Conservation (phyloP, 2,113 vertebrate species). For the Scomber japonicus region DNA sequence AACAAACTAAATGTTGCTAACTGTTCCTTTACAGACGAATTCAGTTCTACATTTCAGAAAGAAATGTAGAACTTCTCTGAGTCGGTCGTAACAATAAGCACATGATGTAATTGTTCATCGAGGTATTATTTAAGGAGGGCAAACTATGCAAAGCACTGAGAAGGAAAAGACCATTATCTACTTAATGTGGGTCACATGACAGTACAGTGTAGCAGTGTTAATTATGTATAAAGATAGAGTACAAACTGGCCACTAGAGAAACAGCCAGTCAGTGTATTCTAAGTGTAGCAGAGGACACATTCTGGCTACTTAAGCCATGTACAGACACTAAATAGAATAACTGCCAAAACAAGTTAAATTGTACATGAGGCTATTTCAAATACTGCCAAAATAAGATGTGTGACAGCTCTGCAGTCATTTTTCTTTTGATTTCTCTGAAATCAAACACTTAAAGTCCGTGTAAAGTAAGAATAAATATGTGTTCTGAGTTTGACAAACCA, state of each 20-base stretch:
- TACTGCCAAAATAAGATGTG: no score
- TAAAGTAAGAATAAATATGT: no score
- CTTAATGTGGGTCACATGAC: not conserved
- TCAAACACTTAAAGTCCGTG: no score
- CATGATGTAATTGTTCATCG: not conserved
- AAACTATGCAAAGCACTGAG: not conserved
- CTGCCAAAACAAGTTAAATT: not conserved
- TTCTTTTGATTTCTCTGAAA: not conserved
- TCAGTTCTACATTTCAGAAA: not conserved
- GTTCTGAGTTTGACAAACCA: no score
- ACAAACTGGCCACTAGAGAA: constrained; percentile 26
- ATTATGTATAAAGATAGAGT: constrained; percentile 11
- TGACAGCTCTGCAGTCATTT: not conserved
- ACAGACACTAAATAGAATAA: not conserved
- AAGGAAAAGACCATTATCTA: not conserved
- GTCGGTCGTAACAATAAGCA: not conserved
- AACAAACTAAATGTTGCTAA: not conserved
- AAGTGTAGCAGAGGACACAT: constrained; percentile 18
- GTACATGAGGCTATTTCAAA: not conserved
- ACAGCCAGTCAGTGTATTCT: constrained; percentile 40
- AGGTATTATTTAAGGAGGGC: not conserved
- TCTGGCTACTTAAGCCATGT: not conserved
- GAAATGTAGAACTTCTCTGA: no score
- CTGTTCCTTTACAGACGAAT: not conserved
- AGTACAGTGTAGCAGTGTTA: not conserved